Evolutionary conservation across 2,113 vertebrate genomes (phyloP), one percentile per base, ranked within the genome.

Genomic region (Poeciliopsis retropinna): DNA sequence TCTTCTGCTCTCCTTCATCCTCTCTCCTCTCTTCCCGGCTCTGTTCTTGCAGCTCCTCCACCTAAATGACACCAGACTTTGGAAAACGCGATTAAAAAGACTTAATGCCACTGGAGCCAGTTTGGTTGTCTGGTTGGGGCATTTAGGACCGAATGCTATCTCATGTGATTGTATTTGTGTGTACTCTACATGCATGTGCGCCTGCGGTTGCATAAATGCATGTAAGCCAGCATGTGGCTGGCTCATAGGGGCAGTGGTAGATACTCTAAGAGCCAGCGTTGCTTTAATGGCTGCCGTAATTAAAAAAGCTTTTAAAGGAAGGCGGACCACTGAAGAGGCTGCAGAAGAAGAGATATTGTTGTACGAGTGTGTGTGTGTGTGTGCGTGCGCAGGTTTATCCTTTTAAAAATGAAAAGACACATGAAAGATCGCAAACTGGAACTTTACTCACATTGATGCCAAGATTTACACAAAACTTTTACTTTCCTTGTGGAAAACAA

Each of bases 221-320:
- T 69, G 62, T 79, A 80, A 79, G 32, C 32, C 32, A 34, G 81
- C 75, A 51, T 90, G 89, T 22, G 75, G 65, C 60, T 70, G 80
- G 65, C 80, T 80, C 86, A 82, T 32, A 83, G 85, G 90, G 82
- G 83, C 83, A 85, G 81, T 0, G 74, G 83, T 81, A 80, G 84
- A 81, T 80, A 47, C 80, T 85, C 82, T 85, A 81, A 78, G 72
- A 88, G 87, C 78, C 84, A 87, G 69, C 69, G 68, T 60, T 72
- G 54, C 79, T 83, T 88, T 94, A 94, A 93, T 91, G 91, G 88
- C 82, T 82, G 86, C 88, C 89, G 89, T 94, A 92, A 95, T 94
- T 94, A 93, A 94, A 95, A 95, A 95, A 93, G 93, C 94, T 94
- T 95, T 95, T 93, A 95, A 92, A 85, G 81, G 68, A 88, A 84